A percentile compares a stretch with the other conserved stretches of the same genome.
These are phyloP conservation scores for Macaria notata DNA, from an alignment of 2,888 invertebrate species.

Conservation along the genomic window DNA sequence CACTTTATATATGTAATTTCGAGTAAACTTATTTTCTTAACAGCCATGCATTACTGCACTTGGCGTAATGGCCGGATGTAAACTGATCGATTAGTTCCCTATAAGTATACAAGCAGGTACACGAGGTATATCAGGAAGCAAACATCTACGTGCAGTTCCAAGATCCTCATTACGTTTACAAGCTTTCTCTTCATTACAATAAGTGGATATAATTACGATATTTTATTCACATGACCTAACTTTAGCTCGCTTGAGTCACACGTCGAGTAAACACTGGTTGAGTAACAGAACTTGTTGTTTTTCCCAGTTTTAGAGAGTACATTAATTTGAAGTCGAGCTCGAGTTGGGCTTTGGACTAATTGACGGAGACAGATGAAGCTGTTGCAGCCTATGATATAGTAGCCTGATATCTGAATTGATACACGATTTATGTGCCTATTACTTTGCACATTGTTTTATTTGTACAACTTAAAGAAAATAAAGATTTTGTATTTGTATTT, in stretches of 20 bases:
- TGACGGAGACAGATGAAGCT: constrained; percentile 63
- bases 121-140: constrained; percentile 3
- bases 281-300: constrained; percentile 53
- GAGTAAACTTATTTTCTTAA: too few relatives aligned
- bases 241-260: constrained; percentile 55
- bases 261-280: constrained; percentile 54
- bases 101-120: too few relatives aligned
- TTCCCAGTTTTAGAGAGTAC: constrained; percentile 48
- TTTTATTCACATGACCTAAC: constrained; percentile 42
- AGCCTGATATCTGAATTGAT: constrained; percentile 18
- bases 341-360: constrained; percentile 57
- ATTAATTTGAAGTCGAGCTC: constrained; percentile 57
- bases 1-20: too few relatives aligned
- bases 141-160: constrained; percentile 1
- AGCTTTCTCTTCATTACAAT: constrained; percentile 21
- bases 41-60: too few relatives aligned
- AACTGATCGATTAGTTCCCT: too few relatives aligned
- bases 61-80: too few relatives aligned
- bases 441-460: too few relatives aligned
- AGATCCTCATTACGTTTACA: constrained; percentile 13
- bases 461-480: too few relatives aligned
- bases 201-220: constrained; percentile 37
- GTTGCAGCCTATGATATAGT: constrained; percentile 36
- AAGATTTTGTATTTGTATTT: too few relatives aligned
- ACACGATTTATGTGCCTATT: constrained; percentile 11